Percentiles rank a stretch among this genome's conserved stretches.
These are phyloP conservation scores for Lacanobia wlatinum DNA, from an alignment of 2,888 invertebrate species.

Conservation along the genomic window DNA sequence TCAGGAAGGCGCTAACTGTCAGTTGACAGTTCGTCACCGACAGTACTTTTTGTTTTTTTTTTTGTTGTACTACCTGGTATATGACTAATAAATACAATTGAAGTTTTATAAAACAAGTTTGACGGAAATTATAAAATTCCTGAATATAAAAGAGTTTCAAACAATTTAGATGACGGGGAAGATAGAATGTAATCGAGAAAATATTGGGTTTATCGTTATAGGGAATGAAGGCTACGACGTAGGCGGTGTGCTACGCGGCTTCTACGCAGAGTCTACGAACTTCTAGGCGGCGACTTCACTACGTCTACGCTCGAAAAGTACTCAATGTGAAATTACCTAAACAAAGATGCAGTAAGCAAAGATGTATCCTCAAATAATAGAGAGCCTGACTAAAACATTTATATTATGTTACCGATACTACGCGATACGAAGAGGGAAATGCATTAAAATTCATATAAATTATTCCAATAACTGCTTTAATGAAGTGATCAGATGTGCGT, in stretches of 20 bases:
- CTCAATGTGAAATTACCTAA: neutral
- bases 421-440: conserved; percentile 9
- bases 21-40: conserved; percentile 15
- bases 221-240: neutral
- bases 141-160: conserved; percentile 1
- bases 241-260: neutral
- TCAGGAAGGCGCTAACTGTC: conserved; percentile 26
- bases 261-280: neutral
- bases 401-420: neutral
- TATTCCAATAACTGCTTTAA: conserved; percentile 42
- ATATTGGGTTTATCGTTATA: neutral
- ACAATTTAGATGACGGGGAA: neutral
- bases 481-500: conserved; percentile 64
- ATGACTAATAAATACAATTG: conserved; percentile 32
- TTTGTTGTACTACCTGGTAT: neutral
- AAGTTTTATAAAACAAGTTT: neutral
- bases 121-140: conserved; percentile 20
- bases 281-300: neutral
- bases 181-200: neutral
- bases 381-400: neutral
- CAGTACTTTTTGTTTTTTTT: conserved; percentile 1
- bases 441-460: conserved; percentile 34
- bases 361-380: neutral
- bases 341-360: neutral
- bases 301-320: neutral